phyloP scores from a whole-genome alignment of 1,140 invertebrate species.

The Meteorus sp. region DNA sequence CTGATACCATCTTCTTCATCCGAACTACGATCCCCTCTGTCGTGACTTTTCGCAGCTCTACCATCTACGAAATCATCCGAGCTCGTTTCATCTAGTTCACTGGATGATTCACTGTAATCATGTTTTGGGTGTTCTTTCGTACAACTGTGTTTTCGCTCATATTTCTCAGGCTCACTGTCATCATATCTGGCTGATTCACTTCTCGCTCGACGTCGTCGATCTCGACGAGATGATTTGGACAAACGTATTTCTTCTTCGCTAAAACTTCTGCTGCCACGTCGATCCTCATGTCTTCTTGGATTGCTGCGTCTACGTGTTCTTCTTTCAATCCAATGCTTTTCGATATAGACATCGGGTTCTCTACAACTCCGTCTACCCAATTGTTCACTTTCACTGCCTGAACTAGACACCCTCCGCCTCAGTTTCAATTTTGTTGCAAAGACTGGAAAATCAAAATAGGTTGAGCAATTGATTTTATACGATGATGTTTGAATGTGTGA shows the following conservation, averaged over 20 bases:
- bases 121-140: conserved; percentile 33
- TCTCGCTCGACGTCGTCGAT: conserved; percentile 43
- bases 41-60: conserved; percentile 13
- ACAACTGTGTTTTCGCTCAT: conserved; percentile 28
- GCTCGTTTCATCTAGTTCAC: conserved; percentile 33
- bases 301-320: conserved; percentile 43
- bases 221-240: conserved; percentile 43
- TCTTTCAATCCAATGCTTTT: conserved; percentile 51
- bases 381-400: conserved; percentile 43
- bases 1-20: conserved; percentile 36
- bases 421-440: conserved; percentile 48
- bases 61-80: conserved; percentile 17
- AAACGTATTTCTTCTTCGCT: conserved; percentile 53
- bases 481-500: background rate
- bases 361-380: conserved; percentile 26
- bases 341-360: conserved; percentile 47
- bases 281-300: conserved; percentile 35
- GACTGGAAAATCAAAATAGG: conserved; percentile 35
- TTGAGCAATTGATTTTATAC: conserved; percentile 3
- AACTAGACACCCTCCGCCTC: conserved; percentile 40
- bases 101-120: conserved; percentile 41
- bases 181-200: conserved; percentile 52
- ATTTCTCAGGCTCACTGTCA: conserved; percentile 8
- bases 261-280: conserved; percentile 50
- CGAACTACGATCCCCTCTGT: conserved; percentile 5